Conservation (phyloP, 2,797 vertebrate genomes). For the Cuniculus paca region DNA sequence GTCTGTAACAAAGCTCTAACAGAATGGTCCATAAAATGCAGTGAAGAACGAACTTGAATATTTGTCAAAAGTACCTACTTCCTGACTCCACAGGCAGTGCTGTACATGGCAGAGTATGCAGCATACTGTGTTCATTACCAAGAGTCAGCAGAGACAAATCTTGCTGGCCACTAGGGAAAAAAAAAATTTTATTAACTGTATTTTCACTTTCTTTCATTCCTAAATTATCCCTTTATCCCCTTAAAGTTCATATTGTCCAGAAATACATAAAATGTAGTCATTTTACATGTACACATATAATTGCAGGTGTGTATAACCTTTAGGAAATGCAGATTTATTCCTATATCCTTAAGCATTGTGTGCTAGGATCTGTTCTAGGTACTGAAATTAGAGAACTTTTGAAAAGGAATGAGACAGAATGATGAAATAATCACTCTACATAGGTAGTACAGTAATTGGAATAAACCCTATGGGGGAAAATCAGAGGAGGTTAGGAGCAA, state of each 20-base stretch:
- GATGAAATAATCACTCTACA: background rate
- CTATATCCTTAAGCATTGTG: background rate
- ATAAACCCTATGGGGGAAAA: background rate
- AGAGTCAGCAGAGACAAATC: background rate
- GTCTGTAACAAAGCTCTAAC: constrained; percentile 42
- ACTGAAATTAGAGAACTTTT: constrained; percentile 1
- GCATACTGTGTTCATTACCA: background rate
- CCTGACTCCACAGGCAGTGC: background rate
- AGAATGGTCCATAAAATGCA: constrained; percentile 34
- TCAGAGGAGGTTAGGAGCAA: background rate
- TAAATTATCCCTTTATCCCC: background rate
- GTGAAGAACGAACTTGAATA: constrained; percentile 17
- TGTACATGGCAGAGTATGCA: accelerated
- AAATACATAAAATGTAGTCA: background rate
- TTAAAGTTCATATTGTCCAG: background rate
- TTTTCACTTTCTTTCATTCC: constrained; percentile 39
- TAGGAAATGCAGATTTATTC: background rate
- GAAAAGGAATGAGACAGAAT: background rate
- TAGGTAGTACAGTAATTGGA: background rate
- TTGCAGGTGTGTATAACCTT: background rate
- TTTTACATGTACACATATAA: background rate
- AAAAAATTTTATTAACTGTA: background rate
- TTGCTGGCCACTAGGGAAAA: background rate
- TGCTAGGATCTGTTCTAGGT: background rate
- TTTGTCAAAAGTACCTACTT: constrained; percentile 14